Percentiles rank a stretch among this genome's conserved stretches.
phyloP scores from a whole-genome alignment of 2,113 vertebrate genomes.

The Dasyprocta punctata region DNA sequence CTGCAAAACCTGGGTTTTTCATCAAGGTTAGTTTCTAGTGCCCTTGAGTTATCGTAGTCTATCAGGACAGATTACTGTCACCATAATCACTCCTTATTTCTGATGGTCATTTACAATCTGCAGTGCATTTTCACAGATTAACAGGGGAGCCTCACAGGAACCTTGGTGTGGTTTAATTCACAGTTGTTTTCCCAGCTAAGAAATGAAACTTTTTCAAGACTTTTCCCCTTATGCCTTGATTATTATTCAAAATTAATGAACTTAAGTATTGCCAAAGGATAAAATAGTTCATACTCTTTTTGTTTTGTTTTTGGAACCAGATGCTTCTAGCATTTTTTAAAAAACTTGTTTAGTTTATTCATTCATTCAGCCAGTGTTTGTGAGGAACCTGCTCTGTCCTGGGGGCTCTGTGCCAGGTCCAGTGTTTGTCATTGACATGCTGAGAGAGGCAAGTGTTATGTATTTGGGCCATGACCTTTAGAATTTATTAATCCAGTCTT shows the following conservation, averaged over 20 bases:
- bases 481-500: not conserved
- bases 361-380: not conserved
- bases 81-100: not conserved
- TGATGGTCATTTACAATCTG: not conserved
- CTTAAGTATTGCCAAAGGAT: not conserved
- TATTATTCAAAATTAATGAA: not conserved
- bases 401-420: not conserved
- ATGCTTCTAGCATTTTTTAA: not conserved
- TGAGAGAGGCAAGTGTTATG: not conserved
- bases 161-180: constrained; percentile 7
- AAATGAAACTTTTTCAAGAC: not conserved
- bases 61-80: not conserved
- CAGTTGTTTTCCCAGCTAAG: not conserved
- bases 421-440: not conserved
- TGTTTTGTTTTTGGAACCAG: not conserved
- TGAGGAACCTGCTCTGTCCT: not conserved
- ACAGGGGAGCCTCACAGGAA: not conserved
- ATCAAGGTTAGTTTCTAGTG: not conserved
- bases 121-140: not conserved
- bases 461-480: not conserved
- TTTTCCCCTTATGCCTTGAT: not conserved
- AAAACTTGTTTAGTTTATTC: not conserved
- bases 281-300: not conserved
- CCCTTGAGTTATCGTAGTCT: not conserved
- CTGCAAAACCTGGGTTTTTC: not conserved